Evolutionary conservation across 2,797 vertebrate genomes (phyloP).

Genomic region (Bucorvus abyssinicus): DNA sequence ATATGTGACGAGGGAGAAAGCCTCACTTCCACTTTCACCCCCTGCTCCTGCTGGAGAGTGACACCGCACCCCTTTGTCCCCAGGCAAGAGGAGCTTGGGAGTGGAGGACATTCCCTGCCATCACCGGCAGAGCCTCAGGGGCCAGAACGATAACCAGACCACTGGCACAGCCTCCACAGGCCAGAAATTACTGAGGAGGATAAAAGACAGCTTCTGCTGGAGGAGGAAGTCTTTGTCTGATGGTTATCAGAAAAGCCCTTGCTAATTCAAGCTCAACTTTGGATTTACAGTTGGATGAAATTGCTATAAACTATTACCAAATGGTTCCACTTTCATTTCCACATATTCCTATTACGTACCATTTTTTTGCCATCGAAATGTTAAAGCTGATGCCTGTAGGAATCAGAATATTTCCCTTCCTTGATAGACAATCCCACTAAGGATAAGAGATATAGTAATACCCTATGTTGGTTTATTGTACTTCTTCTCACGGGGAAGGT

Average conservation of each 20-base stretch:
- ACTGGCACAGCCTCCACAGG: accelerated
- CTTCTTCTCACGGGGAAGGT: background rate
- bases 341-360: accelerated
- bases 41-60: background rate
- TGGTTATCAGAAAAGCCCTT: background rate
- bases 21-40: background rate
- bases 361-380: background rate
- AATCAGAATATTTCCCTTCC: background rate
- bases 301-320: background rate
- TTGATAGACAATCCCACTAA: background rate
- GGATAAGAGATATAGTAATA: background rate
- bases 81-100: background rate
- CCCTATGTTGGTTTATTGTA: background rate
- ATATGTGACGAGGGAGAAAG: background rate
- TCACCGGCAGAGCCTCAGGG: background rate
- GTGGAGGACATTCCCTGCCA: background rate
- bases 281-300: background rate
- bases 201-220: background rate
- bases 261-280: background rate
- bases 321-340: background rate
- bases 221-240: background rate
- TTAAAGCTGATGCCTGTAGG: background rate
- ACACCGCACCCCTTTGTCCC: background rate
- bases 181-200: background rate
- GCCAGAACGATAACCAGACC: background rate